Percentiles rank a stretch among this genome's conserved stretches.
Evolutionary conservation across 2,797 vertebrate genomes (phyloP).

Genomic region (Choloepus didactylus): DNA sequence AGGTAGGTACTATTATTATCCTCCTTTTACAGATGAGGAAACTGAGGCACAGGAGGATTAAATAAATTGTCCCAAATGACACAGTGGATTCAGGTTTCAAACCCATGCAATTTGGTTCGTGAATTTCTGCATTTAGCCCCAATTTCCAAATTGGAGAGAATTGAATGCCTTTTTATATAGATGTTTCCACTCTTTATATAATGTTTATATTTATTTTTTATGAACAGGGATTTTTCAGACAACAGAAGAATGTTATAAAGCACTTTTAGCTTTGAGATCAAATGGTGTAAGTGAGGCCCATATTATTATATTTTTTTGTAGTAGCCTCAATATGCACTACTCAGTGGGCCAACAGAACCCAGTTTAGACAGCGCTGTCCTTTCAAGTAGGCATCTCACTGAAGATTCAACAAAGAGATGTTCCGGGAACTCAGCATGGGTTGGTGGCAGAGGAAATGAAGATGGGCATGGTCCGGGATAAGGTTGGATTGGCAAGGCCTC

Average conservation of each 20-base stretch:
- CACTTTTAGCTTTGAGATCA: background rate
- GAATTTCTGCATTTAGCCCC: background rate
- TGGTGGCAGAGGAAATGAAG: background rate
- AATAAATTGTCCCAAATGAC: background rate
- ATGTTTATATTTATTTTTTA: constrained; percentile 8
- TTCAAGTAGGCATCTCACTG: background rate
- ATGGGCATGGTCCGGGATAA: background rate
- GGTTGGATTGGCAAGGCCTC: background rate
- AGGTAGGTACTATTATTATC: background rate
- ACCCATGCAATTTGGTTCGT: background rate
- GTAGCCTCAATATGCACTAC: background rate
- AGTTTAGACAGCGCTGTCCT: background rate
- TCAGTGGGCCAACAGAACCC: background rate
- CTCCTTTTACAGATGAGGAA: background rate
- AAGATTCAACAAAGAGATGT: background rate
- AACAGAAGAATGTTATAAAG: background rate
- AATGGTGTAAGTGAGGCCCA: background rate
- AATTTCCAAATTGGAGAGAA: background rate
- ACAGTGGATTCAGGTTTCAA: background rate
- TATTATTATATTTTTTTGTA: background rate
- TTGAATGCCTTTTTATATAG: background rate
- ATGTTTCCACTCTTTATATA: background rate
- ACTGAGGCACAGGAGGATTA: background rate
- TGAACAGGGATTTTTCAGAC: background rate
- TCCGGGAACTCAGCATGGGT: background rate